Base-by-base conservation (phyloP, 53 echinoderm and acorn worm species). In the Arbacia lixula region DNA sequence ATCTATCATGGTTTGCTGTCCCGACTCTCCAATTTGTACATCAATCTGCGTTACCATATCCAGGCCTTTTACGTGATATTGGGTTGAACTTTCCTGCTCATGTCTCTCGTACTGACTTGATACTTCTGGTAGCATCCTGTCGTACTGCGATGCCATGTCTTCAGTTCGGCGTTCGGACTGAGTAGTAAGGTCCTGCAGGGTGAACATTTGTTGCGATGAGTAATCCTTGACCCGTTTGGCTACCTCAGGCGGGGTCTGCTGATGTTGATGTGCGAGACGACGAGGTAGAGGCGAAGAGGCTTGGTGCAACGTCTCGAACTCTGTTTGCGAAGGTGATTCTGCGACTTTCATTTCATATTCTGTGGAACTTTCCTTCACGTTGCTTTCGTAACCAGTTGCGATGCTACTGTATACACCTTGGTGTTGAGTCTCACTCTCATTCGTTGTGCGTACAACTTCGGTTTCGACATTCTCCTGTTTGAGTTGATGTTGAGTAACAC, bases 211-310 rank as follows among this genome's bases (percentile, higher is more conserved):
- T 27, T 69, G 69, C 43, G 69, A 69, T 42, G 43, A 40, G 36
- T 16, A 4, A 43, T 12, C 29, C 46, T 69, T 69, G 22, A 29
- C 43, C 4, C 69, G 69, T 24, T 4, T 11, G 1, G 69, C 40
- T 42, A 69, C 69, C 40, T 3, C 69, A 69, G 74, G 74, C 16
- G 78, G 24, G 8, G 78, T 78, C 40, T 78, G 78, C 38, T 56
- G 60, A 56, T 20, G 9, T 39, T 58, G 57, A 20, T 21, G 8
- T 24, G 38, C 12, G 24, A 40, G 25, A 21, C 60, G 78, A 3
- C 26, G 60, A 25, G 58, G 60, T 3, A 54, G 36, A 36, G 78
- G 78, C 22, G 78, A 78, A 58, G 78, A 78, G 19, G 78, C 78
- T 14, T 56, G 57, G 16, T 78, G 36, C 11, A 24, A 6, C 14